Base-by-base conservation (phyloP, 2,113 vertebrate genomes). In the Notothenia rossii region DNA sequence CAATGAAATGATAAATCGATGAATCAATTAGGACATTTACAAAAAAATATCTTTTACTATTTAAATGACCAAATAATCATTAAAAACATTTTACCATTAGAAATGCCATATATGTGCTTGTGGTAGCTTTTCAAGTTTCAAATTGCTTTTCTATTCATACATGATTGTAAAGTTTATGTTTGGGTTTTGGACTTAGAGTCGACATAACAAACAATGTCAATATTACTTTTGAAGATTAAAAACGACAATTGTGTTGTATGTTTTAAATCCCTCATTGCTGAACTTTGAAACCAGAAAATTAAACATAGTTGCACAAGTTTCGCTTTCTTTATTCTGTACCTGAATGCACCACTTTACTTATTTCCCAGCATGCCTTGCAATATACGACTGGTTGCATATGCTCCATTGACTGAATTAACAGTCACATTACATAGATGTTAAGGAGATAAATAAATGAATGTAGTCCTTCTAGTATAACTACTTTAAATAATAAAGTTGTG, bases 341-440 rank as follows among this genome's bases (percentile, higher is more conserved):
- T 86, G 86, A 91, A 91, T n/a, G 86, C 67, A 87, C 17, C 88
- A 59, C 58, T 78, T 56, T 55, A 86, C 50, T 22, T 43, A 53
- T 76, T 79, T 90, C 93, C 93, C 91, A 77, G 79, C 71, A 94
- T 93, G 91, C 94, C 58, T 76, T 88, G 91, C 84, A 43, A 7
- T 3, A 65, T 55, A 50, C 1, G 29, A 45, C 72, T 67, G 75
- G 61, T 77, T 81, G 25, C 66, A 75, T 79, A 62, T 71, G 70
- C 43, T 70, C 11, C 63, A 63, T 61, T 71, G n/a, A 73, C 58
- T 67, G 58, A 81, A 82, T 86, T 70, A 77, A 54, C 22, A 65
- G 70, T 22, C 46, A 20, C 11, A 40, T 40, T 40, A 8, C 36
- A 56, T 46, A 51, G 62, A 10, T 45, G 20, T 36, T 20, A 74